A percentile compares a stretch with the other conserved stretches of the same genome.
Evolutionary conservation across 2,797 vertebrate species (phyloP).

Genomic region (Sebastes minor): DNA sequence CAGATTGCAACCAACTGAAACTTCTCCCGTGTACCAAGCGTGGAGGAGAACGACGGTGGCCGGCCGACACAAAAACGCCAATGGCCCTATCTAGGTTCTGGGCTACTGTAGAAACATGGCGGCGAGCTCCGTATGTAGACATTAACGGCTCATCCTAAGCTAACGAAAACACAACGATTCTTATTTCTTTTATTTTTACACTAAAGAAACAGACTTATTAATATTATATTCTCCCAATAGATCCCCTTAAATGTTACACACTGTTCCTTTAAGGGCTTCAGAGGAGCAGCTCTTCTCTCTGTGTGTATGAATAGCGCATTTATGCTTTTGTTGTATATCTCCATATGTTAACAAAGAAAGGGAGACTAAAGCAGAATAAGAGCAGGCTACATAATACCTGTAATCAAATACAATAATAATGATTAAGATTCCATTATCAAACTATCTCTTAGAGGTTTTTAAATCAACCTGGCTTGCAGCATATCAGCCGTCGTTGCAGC

Average conservation of each 20-base stretch:
- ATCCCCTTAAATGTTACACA: no score
- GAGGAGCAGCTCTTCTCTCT: background rate
- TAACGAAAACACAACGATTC: no score
- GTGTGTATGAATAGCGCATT: background rate
- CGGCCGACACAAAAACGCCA: fast-evolving
- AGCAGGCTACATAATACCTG: conserved; percentile 9
- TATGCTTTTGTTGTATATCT: background rate
- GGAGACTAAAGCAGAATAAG: background rate
- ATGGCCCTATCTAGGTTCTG: no score
- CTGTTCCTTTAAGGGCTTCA: background rate
- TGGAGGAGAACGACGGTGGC: no score
- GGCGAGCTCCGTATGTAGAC: no score
- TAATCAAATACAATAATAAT: background rate
- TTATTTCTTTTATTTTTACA: no score
- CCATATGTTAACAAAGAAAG: background rate
- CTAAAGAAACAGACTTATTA: no score
- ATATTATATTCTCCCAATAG: no score
- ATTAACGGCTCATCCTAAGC: no score
- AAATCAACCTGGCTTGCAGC: conserved; percentile 7
- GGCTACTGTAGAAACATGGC: no score
- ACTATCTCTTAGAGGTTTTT: conserved; percentile 3
- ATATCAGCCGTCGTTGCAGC: conserved; percentile 35
- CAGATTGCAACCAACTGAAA: no score
- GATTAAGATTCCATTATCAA: background rate
- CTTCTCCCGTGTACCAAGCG: no score